Conservation (phyloP, 2,888 invertebrate genomes). For the Drosophila acutilabella region DNA sequence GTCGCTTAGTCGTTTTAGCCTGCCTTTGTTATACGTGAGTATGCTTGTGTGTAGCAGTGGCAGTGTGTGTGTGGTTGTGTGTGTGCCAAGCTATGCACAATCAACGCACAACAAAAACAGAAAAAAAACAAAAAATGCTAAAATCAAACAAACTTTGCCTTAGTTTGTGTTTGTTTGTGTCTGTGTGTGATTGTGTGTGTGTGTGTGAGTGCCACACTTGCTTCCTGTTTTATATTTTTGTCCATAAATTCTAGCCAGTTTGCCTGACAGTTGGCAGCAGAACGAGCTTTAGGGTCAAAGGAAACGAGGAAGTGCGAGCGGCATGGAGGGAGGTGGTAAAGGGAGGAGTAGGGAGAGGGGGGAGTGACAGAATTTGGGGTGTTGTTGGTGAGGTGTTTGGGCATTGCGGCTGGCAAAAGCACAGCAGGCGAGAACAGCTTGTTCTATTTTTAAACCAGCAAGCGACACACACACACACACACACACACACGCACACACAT, state of each 20-base stretch:
- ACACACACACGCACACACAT: constrained; percentile 26
- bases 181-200: constrained; percentile 7
- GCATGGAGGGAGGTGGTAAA: not conserved
- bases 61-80: constrained; percentile 9
- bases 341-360: not conserved
- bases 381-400: constrained; percentile 53
- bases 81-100: constrained; percentile 63
- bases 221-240: constrained; percentile 77
- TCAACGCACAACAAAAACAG: constrained; percentile 61
- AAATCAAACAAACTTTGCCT: constrained; percentile 73
- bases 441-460: constrained; percentile 78
- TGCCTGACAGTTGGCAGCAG: constrained; percentile 50
- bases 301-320: not conserved
- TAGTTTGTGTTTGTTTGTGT: constrained; percentile 28
- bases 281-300: not conserved
- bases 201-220: constrained; percentile 43
- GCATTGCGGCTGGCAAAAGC: constrained; percentile 76
- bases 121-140: constrained; percentile 40
- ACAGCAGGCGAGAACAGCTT: constrained; percentile 76
- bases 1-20: constrained; percentile 31
- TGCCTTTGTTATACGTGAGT: constrained; percentile 42
- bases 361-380: not conserved
- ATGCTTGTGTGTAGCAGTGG: constrained; percentile 1
- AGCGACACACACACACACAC: constrained; percentile 42
- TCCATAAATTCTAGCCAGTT: constrained; percentile 75